These are phyloP conservation scores for Orthosia cruda DNA, from an alignment of 2,888 invertebrate genomes.

Conservation along the genomic window DNA sequence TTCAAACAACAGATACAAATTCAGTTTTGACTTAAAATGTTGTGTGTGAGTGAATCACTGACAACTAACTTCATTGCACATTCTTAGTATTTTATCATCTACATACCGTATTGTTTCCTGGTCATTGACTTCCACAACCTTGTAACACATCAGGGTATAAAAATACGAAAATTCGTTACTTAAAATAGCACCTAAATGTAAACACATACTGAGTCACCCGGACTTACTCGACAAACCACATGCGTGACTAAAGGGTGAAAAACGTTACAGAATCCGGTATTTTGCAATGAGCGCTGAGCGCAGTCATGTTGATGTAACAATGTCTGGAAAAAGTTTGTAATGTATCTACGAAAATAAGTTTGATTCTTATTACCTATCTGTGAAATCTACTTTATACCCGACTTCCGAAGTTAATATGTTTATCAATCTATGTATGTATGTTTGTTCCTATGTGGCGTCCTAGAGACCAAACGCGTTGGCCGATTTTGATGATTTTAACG, in stretches of 20 bases:
- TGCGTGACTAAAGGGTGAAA: conserved; percentile 61
- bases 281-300: conserved; percentile 33
- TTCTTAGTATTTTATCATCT: not conserved
- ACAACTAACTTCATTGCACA: not conserved
- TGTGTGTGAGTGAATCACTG: too few species aligned
- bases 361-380: not conserved
- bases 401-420: too few species aligned
- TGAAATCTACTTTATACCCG: not conserved
- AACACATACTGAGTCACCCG: conserved; percentile 53
- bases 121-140: conserved; percentile 11
- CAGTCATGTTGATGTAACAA: conserved; percentile 19
- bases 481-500: too few species aligned
- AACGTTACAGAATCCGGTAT: conserved; percentile 58
- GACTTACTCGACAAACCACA: conserved; percentile 39
- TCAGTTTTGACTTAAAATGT: too few species aligned
- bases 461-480: too few species aligned
- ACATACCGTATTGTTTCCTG: not conserved
- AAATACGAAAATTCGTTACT: conserved; percentile 43
- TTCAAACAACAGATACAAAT: too few species aligned
- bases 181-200: conserved; percentile 28
- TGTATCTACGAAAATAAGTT: not conserved
- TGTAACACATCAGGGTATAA: conserved; percentile 36
- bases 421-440: too few species aligned
- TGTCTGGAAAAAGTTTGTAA: conserved; percentile 27
- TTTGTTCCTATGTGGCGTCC: too few species aligned